Base-by-base conservation (phyloP, 53 echinoderm and acorn worm genomes). In the Arbacia lixula region DNA sequence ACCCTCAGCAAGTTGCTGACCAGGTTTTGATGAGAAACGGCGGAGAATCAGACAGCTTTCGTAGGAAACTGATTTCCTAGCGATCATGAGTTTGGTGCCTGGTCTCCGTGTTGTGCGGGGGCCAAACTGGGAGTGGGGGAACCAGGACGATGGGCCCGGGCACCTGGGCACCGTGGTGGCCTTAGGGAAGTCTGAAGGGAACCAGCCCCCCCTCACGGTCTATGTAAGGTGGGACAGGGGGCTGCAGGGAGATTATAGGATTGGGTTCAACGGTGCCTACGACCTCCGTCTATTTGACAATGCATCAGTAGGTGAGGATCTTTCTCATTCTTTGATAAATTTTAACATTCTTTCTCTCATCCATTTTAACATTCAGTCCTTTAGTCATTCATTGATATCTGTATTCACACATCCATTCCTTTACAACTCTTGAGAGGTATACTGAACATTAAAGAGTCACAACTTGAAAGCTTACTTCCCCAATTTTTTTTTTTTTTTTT, bases 161-260 rank as follows among this genome's bases (percentile, higher is more conserved):
- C 82, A 81, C 46, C 50, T 81, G 17, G 82, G 82, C 2, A 81
- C 82, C 10, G 46, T 81, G 10, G 64, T 81, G n/a, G 27, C 82
- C 17, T 81, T 64, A 1, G 64, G 62, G 30, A 19, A 38, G 21
- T 29, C 46, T 21, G 21, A 22, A 8, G 26, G 30, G 19, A 16
- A 49, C 42, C 28, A 19, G 30, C 42, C 29, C 5, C 43, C 49
- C 0, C 22, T 43, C 30, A 51, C 74, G 24, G 67, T 67, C 53
- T 34, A 56, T 33, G 78, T 77, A 33, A 46, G 53, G 24, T 86
- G 86, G 86, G 86, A 86, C 14, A 61, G 76, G 28, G 86, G 86
- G 1, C 38, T 86, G 62, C 41, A 46, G 33, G 86, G 62, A 29
- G 76, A 86, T 51, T 86, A 86, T 35, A 12, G 86, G 26, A 75